Evolutionary conservation across 2,888 invertebrate species (phyloP).

Genomic region (Sarcophaga variegata): DNA sequence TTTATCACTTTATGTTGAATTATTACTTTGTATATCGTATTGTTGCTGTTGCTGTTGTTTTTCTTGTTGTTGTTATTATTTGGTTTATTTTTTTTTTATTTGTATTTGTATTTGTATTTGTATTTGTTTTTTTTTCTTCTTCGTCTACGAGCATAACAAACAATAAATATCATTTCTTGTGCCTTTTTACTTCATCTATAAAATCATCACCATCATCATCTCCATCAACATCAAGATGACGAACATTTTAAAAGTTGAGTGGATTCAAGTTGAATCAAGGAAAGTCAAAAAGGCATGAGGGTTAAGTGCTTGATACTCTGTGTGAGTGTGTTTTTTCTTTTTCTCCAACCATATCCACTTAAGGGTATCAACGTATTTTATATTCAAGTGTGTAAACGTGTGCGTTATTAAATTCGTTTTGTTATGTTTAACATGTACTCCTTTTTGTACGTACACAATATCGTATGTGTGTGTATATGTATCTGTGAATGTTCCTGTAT

Average conservation of each 20-base stretch:
- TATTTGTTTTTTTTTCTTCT: conserved; percentile 1
- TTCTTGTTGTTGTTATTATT: too few relatives aligned
- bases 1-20: too few relatives aligned
- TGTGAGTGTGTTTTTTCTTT: not conserved
- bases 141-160: conserved; percentile 12
- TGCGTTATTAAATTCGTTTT: conserved; percentile 30
- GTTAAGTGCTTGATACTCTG: conserved; percentile 54
- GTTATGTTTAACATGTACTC: conserved; percentile 39
- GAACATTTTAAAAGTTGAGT: conserved; percentile 33
- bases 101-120: not conserved
- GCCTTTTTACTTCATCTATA: conserved; percentile 43
- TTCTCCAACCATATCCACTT: conserved; percentile 22
- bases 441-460: not conserved
- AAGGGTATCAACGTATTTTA: conserved; percentile 51
- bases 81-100: not conserved
- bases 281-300: conserved; percentile 60
- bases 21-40: too few relatives aligned
- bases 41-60: too few relatives aligned
- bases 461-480: not conserved
- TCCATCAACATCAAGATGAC: conserved; percentile 46
- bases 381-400: conserved; percentile 48
- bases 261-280: conserved; percentile 13
- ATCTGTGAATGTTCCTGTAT: not conserved
- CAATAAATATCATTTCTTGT: conserved; percentile 66
- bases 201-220: conserved; percentile 21